phyloP scores from a whole-genome alignment of 2,797 vertebrate species.

The Picus viridis region DNA sequence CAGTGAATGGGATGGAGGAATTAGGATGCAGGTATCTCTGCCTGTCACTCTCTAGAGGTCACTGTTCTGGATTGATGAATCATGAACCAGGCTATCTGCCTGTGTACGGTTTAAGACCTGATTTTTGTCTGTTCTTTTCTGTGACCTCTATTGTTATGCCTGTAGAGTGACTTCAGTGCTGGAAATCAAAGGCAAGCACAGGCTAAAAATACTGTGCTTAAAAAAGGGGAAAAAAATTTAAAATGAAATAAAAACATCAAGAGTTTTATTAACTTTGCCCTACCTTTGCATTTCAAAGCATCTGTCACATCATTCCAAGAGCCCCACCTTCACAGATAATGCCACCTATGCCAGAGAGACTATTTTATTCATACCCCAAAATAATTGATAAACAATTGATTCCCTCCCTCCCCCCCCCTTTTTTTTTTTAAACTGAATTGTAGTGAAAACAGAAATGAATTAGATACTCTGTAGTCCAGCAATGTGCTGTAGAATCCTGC shows the following conservation, averaged over 20 bases:
- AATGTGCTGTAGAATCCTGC: not conserved
- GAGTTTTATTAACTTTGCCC: slow-evolving; percentile 10
- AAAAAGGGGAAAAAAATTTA: not conserved
- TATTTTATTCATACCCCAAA: not conserved
- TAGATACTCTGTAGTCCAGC: not conserved
- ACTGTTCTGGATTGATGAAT: not conserved
- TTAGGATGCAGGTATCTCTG: not conserved
- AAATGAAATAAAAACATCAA: not conserved
- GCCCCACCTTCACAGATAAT: not conserved
- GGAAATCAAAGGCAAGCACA: slow-evolving; percentile 6
- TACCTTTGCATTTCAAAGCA: slow-evolving; percentile 48
- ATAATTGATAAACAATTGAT: not conserved
- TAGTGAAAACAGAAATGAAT: not conserved
- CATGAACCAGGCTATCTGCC: not conserved
- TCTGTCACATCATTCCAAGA: not conserved
- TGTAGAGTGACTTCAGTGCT: not conserved
- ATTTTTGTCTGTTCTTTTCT: not conserved
- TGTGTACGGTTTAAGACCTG: not conserved
- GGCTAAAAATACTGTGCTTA: not conserved
- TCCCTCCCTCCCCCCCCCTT: not conserved
- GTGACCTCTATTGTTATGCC: slow-evolving; percentile 25
- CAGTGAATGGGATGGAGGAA: not conserved
- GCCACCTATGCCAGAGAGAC: not conserved
- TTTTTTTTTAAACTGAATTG: not conserved
- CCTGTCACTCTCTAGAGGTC: not conserved